Conservation (phyloP, 2,797 vertebrate genomes). For the Atherinosoma microstoma region DNA sequence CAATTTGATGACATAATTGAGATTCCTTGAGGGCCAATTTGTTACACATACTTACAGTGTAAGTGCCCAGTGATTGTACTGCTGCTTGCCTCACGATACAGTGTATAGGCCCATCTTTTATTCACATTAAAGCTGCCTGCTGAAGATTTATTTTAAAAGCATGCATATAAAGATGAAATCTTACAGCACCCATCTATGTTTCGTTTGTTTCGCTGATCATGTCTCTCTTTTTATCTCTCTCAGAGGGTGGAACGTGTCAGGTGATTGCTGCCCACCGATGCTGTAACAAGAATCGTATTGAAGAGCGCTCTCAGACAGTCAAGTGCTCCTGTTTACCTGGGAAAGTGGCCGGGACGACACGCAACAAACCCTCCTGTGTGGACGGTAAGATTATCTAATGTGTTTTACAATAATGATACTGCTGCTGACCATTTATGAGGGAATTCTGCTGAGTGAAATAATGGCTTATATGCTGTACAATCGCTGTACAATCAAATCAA, state of each 20-base stretch:
- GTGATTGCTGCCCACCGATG: conserved; percentile 99
- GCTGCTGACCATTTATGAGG: not conserved
- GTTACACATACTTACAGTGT: conserved; percentile 66
- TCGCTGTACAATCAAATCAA: too few relatives aligned
- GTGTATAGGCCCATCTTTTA: conserved; percentile 7
- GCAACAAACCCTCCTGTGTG: conserved; percentile 98
- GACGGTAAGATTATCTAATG: conserved; percentile 87
- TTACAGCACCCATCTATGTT: not conserved
- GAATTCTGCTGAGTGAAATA: not conserved
- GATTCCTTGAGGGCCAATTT: conserved; percentile 78
- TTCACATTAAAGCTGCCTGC: conserved; percentile 9
- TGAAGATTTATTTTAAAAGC: conserved; percentile 3
- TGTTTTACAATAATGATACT: conserved; percentile 8
- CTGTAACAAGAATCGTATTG: conserved; percentile 99
- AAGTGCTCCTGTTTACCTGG: conserved; percentile 99
- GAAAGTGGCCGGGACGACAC: conserved; percentile 98
- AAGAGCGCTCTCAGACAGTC: conserved; percentile 98
- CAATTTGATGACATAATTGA: conserved; percentile 79
- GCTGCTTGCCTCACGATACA: conserved; percentile 19
- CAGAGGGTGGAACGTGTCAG: conserved; percentile 99
- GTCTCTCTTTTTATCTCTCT: conserved; percentile 71
- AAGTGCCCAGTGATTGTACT: conserved; percentile 65
- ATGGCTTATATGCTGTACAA: not conserved
- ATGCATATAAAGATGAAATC: not conserved
- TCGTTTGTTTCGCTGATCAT: too few relatives aligned